Base-by-base conservation (phyloP, 64 coral and sea anemone genomes). In the Exaiptasia diaphana region DNA sequence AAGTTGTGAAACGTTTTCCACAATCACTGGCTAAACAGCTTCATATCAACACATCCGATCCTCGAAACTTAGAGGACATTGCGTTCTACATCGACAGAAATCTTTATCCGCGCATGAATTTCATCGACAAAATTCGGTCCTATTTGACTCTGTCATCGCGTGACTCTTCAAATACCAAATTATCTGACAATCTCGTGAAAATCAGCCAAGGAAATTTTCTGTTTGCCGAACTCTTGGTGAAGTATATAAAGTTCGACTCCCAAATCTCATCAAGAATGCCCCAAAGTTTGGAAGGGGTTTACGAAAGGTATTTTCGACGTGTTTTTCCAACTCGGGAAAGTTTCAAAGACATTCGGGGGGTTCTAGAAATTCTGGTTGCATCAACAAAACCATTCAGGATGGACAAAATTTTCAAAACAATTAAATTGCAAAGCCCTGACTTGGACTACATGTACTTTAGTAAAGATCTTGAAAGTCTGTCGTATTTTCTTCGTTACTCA, bases 381-480 rank as follows among this genome's bases (percentile, higher is more conserved):
- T 67, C 87, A 20, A 28, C 46, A 41, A 68, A 90, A 38, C 53
- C 22, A 4, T 24, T 75, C 65, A 90, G 82, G 27, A 41, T 54
- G 0, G 68, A 90, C 9, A 20, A 50, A 11, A 50, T 50, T 0
- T 50, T 50, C 20, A 1, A 50, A 1, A 50, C 20, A 14, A 11
- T 50, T 2, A 50, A 20, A 14, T 20, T 50, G 0, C 46, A 50
- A 50, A 50, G 20, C 20, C 11, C 11, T 20, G 20, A 50, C 20
- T 50, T 50, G 46, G 46, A 14, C 11, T 50, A 50, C 46, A 50
- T 14, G 0, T 50, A 50, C 46, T 50, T 50, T 1, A 11, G 11
- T 1, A 11, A 50, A 50, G 46, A 50, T 50, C 46, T 50, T 20
- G 20, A 50, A 0, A 50, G 46, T 50, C 20, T 50, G 46, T 50